Percentiles rank a stretch among this genome's conserved stretches.
Conservation (phyloP, 2,113 vertebrate genomes). For the Urocitellus parryii region DNA sequence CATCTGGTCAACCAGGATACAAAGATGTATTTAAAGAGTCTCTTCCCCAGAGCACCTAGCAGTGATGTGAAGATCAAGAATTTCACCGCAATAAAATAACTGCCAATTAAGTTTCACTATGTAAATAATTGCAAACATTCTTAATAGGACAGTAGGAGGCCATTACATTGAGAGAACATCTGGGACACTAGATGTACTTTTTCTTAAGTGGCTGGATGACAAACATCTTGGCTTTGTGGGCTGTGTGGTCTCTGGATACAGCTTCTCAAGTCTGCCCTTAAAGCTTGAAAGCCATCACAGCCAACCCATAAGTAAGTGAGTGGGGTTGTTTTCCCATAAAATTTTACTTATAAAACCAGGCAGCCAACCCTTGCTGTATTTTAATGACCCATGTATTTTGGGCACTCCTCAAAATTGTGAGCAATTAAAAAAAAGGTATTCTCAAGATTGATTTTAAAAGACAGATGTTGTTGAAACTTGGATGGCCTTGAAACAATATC, state of each 20-base stretch:
- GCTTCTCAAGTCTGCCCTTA: not conserved
- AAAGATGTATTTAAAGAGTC: not conserved
- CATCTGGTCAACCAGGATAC: not conserved
- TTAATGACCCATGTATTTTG: not conserved
- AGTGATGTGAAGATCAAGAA: not conserved
- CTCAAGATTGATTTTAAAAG: not conserved
- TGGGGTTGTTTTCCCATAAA: not conserved
- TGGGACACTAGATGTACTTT: not conserved
- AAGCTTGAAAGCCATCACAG: not conserved
- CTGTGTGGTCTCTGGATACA: not conserved
- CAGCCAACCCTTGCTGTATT: not conserved
- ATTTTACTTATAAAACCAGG: conserved; percentile 39
- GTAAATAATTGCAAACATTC: not conserved
- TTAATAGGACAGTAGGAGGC: not conserved
- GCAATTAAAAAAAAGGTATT: not conserved
- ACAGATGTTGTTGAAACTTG: not conserved
- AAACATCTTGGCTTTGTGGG: not conserved
- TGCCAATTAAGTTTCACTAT: not conserved
- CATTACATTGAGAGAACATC: not conserved
- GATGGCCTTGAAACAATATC: not conserved
- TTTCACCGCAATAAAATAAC: not conserved
- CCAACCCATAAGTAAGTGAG: not conserved
- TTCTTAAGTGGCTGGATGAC: not conserved
- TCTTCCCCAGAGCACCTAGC: not conserved
- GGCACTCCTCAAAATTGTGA: not conserved